Conservation (phyloP, 2,888 invertebrate species). For the Chelonus formosanus region DNA sequence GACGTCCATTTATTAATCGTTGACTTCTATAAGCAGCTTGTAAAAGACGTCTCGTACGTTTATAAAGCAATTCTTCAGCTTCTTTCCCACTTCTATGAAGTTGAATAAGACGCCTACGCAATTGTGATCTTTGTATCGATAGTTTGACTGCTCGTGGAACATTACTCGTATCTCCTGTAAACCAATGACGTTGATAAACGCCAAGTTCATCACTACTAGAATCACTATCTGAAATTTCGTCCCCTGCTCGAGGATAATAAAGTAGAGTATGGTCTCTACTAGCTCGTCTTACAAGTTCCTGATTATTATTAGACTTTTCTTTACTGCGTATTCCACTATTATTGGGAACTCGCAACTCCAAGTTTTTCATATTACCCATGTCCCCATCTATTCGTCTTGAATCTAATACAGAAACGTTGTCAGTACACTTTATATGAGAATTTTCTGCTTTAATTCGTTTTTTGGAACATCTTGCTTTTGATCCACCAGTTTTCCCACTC, state of each 20-base stretch:
- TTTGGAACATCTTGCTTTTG: constrained; percentile 58
- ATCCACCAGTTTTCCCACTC: constrained; percentile 49
- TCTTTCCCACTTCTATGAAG: constrained; percentile 57
- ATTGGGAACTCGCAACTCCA: constrained; percentile 49
- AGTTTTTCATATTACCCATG: constrained; percentile 33
- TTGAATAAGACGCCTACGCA: constrained; percentile 67
- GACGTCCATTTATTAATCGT: constrained; percentile 44
- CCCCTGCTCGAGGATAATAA: constrained; percentile 62
- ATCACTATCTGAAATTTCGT: constrained; percentile 65
- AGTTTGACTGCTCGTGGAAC: constrained; percentile 57
- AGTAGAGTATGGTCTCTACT: constrained; percentile 60
- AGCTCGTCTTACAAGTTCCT: constrained; percentile 40
- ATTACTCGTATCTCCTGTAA: constrained; percentile 53
- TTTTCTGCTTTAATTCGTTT: constrained; percentile 48
- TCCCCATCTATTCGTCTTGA: constrained; percentile 31
- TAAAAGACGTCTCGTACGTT: constrained; percentile 53
- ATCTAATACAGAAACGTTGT: constrained; percentile 14
- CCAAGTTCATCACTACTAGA: constrained; percentile 63
- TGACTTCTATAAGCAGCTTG: constrained; percentile 51
- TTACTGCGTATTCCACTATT: constrained; percentile 20
- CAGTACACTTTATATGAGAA: constrained; percentile 38
- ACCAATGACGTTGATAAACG: constrained; percentile 65
- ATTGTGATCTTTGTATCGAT: constrained; percentile 60
- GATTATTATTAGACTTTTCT: background rate
- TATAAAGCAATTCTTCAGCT: constrained; percentile 50